phyloP scores from a whole-genome alignment of 2,113 vertebrate species.

The Corvus moneduloides region DNA sequence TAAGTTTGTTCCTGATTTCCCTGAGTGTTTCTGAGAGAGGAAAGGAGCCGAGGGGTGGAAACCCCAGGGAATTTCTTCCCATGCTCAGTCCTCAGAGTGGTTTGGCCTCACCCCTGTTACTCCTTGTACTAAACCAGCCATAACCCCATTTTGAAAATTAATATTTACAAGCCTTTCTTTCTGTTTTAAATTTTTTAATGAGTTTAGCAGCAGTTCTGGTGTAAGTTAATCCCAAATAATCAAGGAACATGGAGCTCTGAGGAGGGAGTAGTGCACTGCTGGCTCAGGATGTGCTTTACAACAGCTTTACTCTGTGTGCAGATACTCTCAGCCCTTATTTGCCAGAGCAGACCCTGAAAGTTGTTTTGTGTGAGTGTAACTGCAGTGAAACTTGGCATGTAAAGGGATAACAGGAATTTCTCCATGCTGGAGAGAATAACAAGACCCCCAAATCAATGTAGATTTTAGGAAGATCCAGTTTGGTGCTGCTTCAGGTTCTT shows the following conservation, averaged over 20 bases:
- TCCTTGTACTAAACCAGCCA: background rate
- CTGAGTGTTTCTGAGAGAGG: background rate
- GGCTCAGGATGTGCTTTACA: background rate
- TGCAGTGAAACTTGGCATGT: fast-evolving
- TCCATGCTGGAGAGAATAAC: background rate
- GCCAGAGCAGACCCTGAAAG: background rate
- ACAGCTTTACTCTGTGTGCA: background rate
- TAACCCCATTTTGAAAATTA: background rate
- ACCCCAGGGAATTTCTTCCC: background rate
- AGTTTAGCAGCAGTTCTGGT: background rate
- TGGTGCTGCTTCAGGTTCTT: background rate
- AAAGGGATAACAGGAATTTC: background rate
- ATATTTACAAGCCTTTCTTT: background rate
- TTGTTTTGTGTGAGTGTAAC: background rate
- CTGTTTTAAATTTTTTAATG: background rate
- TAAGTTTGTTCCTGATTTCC: background rate
- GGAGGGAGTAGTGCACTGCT: fast-evolving
- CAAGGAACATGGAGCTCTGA: fast-evolving
- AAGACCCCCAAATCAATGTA: background rate
- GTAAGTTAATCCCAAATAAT: background rate
- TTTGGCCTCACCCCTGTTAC: background rate
- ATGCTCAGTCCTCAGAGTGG: background rate
- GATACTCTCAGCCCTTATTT: background rate
- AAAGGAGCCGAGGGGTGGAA: background rate
- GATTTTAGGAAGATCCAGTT: background rate